A percentile compares a stretch with the other conserved stretches of the same genome.
These are phyloP conservation scores for Copsychus sechellarum DNA, from an alignment of 2,113 vertebrate genomes.

Conservation along the genomic window DNA sequence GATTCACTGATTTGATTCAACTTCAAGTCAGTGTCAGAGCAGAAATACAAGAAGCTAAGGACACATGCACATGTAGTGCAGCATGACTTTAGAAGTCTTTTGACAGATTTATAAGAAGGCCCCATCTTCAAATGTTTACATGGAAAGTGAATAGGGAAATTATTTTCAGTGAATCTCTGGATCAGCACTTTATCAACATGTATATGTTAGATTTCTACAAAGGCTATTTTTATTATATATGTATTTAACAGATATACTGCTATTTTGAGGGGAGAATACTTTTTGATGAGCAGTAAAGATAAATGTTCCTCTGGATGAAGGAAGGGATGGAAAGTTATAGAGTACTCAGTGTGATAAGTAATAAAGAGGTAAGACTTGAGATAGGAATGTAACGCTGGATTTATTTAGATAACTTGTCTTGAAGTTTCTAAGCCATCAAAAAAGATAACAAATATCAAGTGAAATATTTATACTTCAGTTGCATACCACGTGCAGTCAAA, in stretches of 20 bases:
- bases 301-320: neutral
- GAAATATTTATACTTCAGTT: constrained; percentile 20
- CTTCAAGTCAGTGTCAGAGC: neutral
- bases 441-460: constrained; percentile 11
- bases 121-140: neutral
- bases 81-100: neutral
- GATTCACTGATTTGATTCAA: neutral
- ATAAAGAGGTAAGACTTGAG: neutral
- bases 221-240: neutral
- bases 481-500: neutral
- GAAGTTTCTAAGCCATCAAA: constrained; percentile 33
- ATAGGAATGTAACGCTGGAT: neutral
- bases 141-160: neutral
- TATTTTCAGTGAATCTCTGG: neutral
- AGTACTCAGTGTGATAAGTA: neutral
- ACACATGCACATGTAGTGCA: neutral
- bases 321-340: neutral
- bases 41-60: neutral
- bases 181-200: neutral
- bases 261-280: neutral
- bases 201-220: neutral
- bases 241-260: neutral
- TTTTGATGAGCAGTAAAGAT: neutral
- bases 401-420: constrained; percentile 15
- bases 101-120: neutral